Percentiles rank a stretch among this genome's conserved stretches.
phyloP scores from a whole-genome alignment of 2,888 invertebrate genomes.

The Desoria tigrina region DNA sequence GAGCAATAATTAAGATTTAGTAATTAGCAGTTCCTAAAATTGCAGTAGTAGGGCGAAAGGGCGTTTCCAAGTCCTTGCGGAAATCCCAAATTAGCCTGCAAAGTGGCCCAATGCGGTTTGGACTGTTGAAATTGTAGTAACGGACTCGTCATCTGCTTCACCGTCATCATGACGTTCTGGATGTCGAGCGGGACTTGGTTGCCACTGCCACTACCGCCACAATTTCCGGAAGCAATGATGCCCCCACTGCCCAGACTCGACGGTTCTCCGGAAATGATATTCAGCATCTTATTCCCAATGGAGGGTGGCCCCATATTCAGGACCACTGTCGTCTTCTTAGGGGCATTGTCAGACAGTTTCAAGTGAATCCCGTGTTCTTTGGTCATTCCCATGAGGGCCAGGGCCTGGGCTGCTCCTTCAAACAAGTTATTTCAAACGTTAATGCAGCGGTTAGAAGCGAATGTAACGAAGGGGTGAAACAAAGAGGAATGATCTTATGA shows the following conservation, averaged over 20 bases:
- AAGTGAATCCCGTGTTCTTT: background rate
- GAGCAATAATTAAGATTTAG: too few relatives aligned
- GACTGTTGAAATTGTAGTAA: background rate
- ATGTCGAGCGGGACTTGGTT: background rate
- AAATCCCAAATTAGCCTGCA: too few relatives aligned
- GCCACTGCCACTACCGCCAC: conserved; percentile 4
- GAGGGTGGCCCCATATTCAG: conserved; percentile 8
- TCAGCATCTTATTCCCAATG: background rate
- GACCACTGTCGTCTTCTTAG: conserved; percentile 1
- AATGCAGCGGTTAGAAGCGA: too few relatives aligned
- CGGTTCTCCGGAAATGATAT: background rate
- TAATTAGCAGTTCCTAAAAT: too few relatives aligned
- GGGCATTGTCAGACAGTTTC: background rate
- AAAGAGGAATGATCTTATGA: too few relatives aligned
- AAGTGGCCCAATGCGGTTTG: background rate
- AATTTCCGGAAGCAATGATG: background rate
- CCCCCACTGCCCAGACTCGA: background rate
- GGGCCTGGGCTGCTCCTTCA: background rate
- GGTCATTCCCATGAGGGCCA: background rate
- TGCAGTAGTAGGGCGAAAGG: too few relatives aligned
- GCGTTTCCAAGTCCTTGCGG: too few relatives aligned
- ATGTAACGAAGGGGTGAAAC: too few relatives aligned
- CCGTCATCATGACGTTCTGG: background rate
- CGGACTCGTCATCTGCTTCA: conserved; percentile 5
- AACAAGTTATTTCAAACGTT: too few relatives aligned